phyloP scores from a whole-genome alignment of 64 coral and sea anemone genomes.

The Pocillopora verrucosa region DNA sequence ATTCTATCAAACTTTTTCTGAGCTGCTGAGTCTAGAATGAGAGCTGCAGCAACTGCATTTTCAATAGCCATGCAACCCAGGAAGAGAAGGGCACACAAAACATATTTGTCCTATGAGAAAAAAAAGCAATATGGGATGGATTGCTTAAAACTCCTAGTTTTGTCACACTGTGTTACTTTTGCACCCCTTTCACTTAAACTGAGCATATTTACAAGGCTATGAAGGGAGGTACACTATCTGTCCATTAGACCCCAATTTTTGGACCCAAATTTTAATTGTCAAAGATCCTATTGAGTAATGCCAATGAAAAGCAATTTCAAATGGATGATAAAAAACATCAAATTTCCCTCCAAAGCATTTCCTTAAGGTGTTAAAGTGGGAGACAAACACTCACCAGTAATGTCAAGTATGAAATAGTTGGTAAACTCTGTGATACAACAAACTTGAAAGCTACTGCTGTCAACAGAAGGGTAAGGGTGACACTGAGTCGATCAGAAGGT shows the following conservation, averaged over 20 bases:
- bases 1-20: slow-evolving; percentile 66
- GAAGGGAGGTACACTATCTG: no score
- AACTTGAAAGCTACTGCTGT: slow-evolving; percentile 95
- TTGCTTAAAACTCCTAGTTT: neutral
- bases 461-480: slow-evolving; percentile 77
- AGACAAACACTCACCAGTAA: slow-evolving; percentile 56
- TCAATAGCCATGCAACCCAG: slow-evolving; percentile 65
- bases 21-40: neutral
- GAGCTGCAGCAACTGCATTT: slow-evolving; percentile 57
- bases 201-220: no score
- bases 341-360: no score
- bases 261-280: no score
- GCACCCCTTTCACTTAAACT: no score
- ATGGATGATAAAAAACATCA: no score
- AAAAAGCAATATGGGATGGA: neutral
- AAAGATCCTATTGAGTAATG: no score
- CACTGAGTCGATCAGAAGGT: slow-evolving; percentile 74
- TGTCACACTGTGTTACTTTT: no score
- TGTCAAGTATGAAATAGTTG: slow-evolving; percentile 78
- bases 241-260: no score
- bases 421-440: slow-evolving; percentile 77
- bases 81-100: slow-evolving; percentile 65
- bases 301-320: no score
- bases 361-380: neutral
- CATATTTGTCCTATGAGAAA: slow-evolving; percentile 67